A percentile compares a stretch with the other conserved stretches of the same genome.
Conservation (phyloP, 2,888 invertebrate genomes). For the Arge pagana region DNA sequence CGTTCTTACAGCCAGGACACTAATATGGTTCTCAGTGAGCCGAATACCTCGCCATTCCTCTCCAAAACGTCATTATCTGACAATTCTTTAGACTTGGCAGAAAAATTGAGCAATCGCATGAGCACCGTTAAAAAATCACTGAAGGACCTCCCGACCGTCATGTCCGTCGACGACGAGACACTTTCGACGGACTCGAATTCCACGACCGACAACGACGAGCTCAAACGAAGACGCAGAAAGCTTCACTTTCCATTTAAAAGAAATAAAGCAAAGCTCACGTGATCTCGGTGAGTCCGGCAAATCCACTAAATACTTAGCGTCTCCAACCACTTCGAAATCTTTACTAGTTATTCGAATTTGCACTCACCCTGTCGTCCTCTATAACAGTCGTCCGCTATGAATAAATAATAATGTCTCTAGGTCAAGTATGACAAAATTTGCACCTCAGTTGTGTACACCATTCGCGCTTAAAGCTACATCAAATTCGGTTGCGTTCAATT, state of each 20-base stretch:
- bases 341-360: constrained; percentile 9
- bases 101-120: constrained; percentile 24
- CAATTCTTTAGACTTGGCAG: constrained; percentile 45
- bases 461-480: constrained; percentile 1
- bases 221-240: constrained; percentile 66
- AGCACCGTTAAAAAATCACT: constrained; percentile 35
- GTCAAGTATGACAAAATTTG: background rate
- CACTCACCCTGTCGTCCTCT: background rate
- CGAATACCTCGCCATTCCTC: constrained; percentile 35
- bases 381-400: background rate
- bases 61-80: constrained; percentile 63
- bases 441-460: background rate
- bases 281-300: constrained; percentile 35
- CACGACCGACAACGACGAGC: constrained; percentile 66
- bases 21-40: constrained; percentile 45
- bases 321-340: constrained; percentile 5
- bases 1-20: constrained; percentile 63
- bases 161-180: constrained; percentile 66
- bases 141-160: constrained; percentile 47
- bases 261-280: constrained; percentile 59
- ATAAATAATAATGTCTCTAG: background rate
- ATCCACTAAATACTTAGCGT: constrained; percentile 17
- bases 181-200: constrained; percentile 73
- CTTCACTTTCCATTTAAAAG: constrained; percentile 71
- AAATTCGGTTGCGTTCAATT: too few species aligned